Percentiles rank a stretch among this genome's conserved stretches.
Conservation (phyloP, 2,888 invertebrate genomes). For the Choristoneura rosaceana region DNA sequence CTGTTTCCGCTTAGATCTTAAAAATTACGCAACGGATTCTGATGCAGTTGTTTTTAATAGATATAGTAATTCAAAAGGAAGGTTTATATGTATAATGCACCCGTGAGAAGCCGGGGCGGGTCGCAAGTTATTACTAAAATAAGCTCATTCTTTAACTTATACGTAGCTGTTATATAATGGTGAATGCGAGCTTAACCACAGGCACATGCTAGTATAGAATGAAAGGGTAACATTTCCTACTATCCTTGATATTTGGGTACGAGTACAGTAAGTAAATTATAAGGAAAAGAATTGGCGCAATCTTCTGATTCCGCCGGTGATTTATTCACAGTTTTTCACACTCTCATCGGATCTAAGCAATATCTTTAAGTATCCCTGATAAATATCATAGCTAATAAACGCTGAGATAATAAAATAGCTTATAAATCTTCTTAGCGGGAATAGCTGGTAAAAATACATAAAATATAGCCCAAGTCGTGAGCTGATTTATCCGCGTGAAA, state of each 20-base stretch:
- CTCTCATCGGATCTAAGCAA: slow-evolving; percentile 41
- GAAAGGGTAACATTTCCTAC: background rate
- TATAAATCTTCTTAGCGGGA: slow-evolving; percentile 42
- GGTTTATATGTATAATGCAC: no score
- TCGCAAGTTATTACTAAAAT: no score
- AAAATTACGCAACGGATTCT: no score
- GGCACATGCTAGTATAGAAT: background rate
- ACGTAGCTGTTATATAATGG: no score
- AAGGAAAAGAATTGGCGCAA: slow-evolving; percentile 14
- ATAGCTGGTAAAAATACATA: slow-evolving; percentile 38
- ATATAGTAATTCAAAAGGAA: no score
- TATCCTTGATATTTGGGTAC: background rate
- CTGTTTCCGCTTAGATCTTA: no score
- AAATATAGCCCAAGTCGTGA: slow-evolving; percentile 39
- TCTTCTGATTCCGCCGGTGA: slow-evolving; percentile 24
- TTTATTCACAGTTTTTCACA: slow-evolving; percentile 36
- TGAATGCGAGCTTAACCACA: no score
- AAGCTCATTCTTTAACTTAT: no score
- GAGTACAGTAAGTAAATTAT: slow-evolving; percentile 20
- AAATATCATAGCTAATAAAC: slow-evolving; percentile 48
- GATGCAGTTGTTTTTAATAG: no score
- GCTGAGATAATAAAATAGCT: slow-evolving; percentile 41
- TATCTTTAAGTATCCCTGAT: slow-evolving; percentile 46
- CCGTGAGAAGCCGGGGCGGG: no score
- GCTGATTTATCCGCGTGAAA: slow-evolving; percentile 42